These are phyloP conservation scores for Melangyna quadrimaculata DNA, from an alignment of 2,888 invertebrate genomes.

Conservation along the genomic window DNA sequence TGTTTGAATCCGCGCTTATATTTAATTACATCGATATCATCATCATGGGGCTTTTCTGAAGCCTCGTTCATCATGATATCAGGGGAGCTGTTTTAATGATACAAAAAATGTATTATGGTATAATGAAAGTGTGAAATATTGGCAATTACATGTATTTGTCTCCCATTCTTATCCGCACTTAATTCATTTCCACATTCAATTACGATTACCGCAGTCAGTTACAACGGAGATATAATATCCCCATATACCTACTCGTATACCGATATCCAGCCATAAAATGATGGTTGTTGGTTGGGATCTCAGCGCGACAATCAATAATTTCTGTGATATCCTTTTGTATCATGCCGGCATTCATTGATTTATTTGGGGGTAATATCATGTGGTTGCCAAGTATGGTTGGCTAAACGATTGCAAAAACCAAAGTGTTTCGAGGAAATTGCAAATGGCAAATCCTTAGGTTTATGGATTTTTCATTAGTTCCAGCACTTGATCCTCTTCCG, in stretches of 20 bases:
- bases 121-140: background rate
- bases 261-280: background rate
- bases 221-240: slow-evolving; percentile 1
- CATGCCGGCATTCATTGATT: slow-evolving; percentile 47
- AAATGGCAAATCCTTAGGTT: slow-evolving; percentile 55
- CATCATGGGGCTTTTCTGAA: background rate
- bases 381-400: slow-evolving; percentile 24
- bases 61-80: background rate
- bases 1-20: background rate
- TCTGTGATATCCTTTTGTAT: slow-evolving; percentile 55
- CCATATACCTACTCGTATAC: background rate
- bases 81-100: background rate
- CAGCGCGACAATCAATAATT: slow-evolving; percentile 53
- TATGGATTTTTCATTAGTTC: slow-evolving; percentile 71
- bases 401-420: background rate
- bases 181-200: slow-evolving; percentile 68
- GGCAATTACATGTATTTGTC: slow-evolving; percentile 7
- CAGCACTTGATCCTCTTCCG: slow-evolving; percentile 51
- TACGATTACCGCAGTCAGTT: slow-evolving; percentile 41
- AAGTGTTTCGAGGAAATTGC: slow-evolving; percentile 8
- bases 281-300: background rate
- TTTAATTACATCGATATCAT: background rate
- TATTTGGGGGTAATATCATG: slow-evolving; percentile 49
- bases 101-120: too few relatives aligned
- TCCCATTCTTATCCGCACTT: slow-evolving; percentile 28